Percentiles rank a stretch among this genome's conserved stretches.
Conservation (phyloP, 2,113 vertebrate species). For the Pseudois nayaur region DNA sequence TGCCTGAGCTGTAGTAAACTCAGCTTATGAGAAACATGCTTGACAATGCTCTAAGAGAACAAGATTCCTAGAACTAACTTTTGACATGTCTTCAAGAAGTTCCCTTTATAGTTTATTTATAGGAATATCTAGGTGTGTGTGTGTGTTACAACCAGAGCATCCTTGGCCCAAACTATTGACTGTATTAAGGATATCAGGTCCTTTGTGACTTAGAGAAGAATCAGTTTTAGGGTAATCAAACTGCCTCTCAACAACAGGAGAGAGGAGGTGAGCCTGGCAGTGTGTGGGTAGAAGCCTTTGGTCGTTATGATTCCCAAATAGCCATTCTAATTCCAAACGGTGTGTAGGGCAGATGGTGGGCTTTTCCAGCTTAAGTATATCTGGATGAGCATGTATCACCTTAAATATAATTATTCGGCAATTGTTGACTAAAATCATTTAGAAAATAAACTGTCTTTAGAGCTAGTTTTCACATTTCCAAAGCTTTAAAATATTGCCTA, state of each 20-base stretch:
- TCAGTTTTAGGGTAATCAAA: background rate
- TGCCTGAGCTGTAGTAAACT: background rate
- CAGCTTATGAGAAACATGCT: background rate
- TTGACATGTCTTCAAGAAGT: background rate
- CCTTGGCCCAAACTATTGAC: background rate
- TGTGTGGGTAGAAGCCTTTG: background rate
- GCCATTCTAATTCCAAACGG: background rate
- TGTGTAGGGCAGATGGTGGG: background rate
- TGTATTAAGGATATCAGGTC: background rate
- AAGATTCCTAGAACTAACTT: background rate
- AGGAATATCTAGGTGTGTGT: background rate
- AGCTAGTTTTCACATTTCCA: constrained; percentile 2
- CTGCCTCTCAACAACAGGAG: background rate
- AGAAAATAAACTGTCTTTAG: constrained; percentile 14
- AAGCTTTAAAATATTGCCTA: background rate
- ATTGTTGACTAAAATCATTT: constrained; percentile 28
- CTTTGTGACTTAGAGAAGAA: background rate
- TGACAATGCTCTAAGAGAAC: background rate
- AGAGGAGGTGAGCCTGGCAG: background rate
- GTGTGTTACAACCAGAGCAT: background rate
- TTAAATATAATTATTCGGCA: constrained; percentile 30
- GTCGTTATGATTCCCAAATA: background rate
- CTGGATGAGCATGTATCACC: background rate
- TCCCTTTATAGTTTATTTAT: background rate
- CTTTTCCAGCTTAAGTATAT: background rate